A percentile compares a stretch with the other conserved stretches of the same genome.
Conservation (phyloP, 2,888 invertebrate genomes). For the Thera britannica region DNA sequence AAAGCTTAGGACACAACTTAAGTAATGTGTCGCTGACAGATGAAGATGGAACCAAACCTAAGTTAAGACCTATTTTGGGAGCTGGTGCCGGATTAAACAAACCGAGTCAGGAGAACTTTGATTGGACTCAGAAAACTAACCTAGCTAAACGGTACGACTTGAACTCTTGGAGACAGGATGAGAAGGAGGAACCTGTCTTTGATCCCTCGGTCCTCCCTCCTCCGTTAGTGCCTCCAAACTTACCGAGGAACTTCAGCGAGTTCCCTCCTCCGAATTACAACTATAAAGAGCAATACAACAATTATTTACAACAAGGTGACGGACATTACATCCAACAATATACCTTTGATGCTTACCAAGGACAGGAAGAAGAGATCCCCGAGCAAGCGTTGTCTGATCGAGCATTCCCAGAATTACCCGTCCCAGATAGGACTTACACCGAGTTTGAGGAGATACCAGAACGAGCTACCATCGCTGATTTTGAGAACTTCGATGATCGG, state of each 20-base stretch:
- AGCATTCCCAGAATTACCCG: conserved; percentile 40
- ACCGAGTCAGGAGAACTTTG: conserved; percentile 63
- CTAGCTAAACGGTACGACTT: conserved; percentile 72
- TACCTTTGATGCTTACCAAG: conserved; percentile 52
- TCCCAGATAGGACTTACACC: conserved; percentile 34
- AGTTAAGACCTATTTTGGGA: conserved; percentile 73
- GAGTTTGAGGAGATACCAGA: conserved; percentile 25
- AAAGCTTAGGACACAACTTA: conserved; percentile 64
- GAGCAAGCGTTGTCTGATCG: conserved; percentile 31
- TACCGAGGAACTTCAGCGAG: conserved; percentile 52
- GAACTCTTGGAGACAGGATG: conserved; percentile 76
- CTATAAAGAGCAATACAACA: conserved; percentile 58
- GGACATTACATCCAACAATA: conserved; percentile 73
- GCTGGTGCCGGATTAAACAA: conserved; percentile 72
- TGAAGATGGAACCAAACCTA: conserved; percentile 70
- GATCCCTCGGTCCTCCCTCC: conserved; percentile 69
- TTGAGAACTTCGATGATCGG: conserved; percentile 16
- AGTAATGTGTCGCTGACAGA: conserved; percentile 67
- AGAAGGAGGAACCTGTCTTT: conserved; percentile 64
- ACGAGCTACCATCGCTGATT: conserved; percentile 29
- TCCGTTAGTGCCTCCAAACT: conserved; percentile 19
- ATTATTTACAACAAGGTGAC: conserved; percentile 76
- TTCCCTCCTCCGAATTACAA: conserved; percentile 66
- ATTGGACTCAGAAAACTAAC: conserved; percentile 68
- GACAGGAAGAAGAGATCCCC: conserved; percentile 48